A percentile compares a stretch with the other conserved stretches of the same genome.
Evolutionary conservation across 1,140 invertebrate species (phyloP).

Genomic region (Drosophila ironensis): DNA sequence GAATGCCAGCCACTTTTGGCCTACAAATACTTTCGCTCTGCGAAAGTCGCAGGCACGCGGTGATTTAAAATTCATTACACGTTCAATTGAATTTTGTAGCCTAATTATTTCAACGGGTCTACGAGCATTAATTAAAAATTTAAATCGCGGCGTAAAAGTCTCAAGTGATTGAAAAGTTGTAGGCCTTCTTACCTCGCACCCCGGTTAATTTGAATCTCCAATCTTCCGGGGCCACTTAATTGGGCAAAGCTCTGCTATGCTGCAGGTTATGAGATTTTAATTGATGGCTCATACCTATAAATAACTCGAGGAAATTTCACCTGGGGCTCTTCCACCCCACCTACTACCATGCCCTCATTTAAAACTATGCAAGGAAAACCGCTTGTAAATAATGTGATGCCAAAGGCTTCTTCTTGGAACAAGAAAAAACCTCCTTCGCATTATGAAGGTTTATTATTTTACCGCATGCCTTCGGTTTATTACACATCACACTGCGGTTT

Average conservation of each 20-base stretch:
- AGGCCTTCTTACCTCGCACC: constrained; percentile 24
- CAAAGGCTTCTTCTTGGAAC: neutral
- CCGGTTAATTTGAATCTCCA: constrained; percentile 8
- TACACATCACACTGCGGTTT: too few species aligned
- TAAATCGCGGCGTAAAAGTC: constrained; percentile 55
- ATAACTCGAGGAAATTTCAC: constrained; percentile 4
- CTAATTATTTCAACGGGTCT: constrained; percentile 61
- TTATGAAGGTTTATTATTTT: neutral
- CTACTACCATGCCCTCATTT: neutral
- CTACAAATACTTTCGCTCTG: constrained; percentile 21
- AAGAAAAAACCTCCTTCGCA: neutral
- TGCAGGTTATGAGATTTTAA: constrained; percentile 50
- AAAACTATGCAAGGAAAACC: neutral
- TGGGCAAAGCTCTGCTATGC: constrained; percentile 3
- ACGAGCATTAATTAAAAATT: constrained; percentile 69
- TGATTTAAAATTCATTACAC: constrained; percentile 77
- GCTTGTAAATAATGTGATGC: neutral
- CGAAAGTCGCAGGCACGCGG: constrained; percentile 9
- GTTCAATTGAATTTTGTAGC: constrained; percentile 70
- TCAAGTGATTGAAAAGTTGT: constrained; percentile 68
- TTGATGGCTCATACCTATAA: constrained; percentile 23
- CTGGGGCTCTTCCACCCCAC: neutral
- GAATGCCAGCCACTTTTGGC: constrained; percentile 47
- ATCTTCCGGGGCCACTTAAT: constrained; percentile 3
- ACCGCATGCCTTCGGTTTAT: too few species aligned